Base-by-base conservation (phyloP, 2,113 vertebrate genomes). In the Alouatta palliata region DNA sequence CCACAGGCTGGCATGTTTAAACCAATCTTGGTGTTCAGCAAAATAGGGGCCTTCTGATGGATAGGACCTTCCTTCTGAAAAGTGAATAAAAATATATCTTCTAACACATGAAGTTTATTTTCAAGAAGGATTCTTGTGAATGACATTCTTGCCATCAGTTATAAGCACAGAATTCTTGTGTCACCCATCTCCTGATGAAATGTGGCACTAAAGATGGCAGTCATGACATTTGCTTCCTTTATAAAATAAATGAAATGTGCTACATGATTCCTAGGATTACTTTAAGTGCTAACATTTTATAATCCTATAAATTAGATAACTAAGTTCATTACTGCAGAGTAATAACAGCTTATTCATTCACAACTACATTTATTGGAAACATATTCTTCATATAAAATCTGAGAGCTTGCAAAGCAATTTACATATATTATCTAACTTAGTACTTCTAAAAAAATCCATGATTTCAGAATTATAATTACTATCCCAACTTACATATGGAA, bases 361-460 rank as follows among this genome's bases (percentile, higher is more conserved):
- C 68, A 96, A 49, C 68, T 89, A 80, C 54, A 87, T 91, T 93
- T 96, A 94, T 91, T 80, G 76, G 84, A 92, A 95, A 81, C 70
- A 45, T 94, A 56, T 25, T 90, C 83, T 95, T 91, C 84, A 40
- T 81, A 47, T 89, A 95, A 96, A 95, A 82, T 71, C 54, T 91
- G 56, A 80, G 76, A 87, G 64, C 84, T 93, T 54, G 6, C 49
- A 95, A 91, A 95, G 76, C 45, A 97, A 61, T 97, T 97, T 96
- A 77, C 83, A 76, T 94, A 93, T 68, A 87, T 97, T 94, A 94
- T 76, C 85, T 95, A 70, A 73, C 91, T 97, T 97, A 80, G 54
- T 58, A 49, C 43, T 84, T 49, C 68, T 56, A 73, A 93, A 77
- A 92, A 75, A 93, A 64, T n/a, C 56, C 32, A 37, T 66, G 86